Evolutionary conservation across 2,113 vertebrate genomes (phyloP).

Genomic region (Emydura subglobosa): DNA sequence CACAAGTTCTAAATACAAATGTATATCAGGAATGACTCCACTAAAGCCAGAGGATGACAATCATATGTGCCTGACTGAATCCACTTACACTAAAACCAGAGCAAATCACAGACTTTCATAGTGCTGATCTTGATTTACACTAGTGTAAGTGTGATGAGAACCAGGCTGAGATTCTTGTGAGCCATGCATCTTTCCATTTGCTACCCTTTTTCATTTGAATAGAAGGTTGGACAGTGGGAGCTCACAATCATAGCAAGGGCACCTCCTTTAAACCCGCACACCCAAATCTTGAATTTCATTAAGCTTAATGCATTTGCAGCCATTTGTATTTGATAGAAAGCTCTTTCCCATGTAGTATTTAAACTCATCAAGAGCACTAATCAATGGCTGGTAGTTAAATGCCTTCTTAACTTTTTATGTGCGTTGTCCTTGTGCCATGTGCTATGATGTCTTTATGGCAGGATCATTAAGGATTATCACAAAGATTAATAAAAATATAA

Average conservation of each 20-base stretch:
- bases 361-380: slow-evolving; percentile 28
- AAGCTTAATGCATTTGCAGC: slow-evolving; percentile 29
- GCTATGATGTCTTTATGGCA: slow-evolving; percentile 50
- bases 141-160: slow-evolving; percentile 47
- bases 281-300: slow-evolving; percentile 30
- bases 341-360: slow-evolving; percentile 23
- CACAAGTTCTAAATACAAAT: neutral
- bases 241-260: slow-evolving; percentile 29
- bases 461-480: slow-evolving; percentile 34
- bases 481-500: slow-evolving; percentile 50
- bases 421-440: slow-evolving; percentile 35
- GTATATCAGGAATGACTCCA: neutral
- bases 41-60: neutral
- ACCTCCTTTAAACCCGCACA: slow-evolving; percentile 23
- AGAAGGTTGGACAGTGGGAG: neutral
- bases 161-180: neutral
- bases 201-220: neutral
- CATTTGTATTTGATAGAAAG: slow-evolving; percentile 55
- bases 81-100: neutral
- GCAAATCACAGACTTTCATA: neutral
- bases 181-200: slow-evolving; percentile 21
- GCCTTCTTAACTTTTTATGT: slow-evolving; percentile 63
- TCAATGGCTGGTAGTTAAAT: slow-evolving; percentile 48
- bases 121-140: slow-evolving; percentile 39
- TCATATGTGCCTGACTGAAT: neutral